A percentile compares a stretch with the other conserved stretches of the same genome.
Conservation (phyloP, 1,140 invertebrate species). For the Neodiprion virginianus region DNA sequence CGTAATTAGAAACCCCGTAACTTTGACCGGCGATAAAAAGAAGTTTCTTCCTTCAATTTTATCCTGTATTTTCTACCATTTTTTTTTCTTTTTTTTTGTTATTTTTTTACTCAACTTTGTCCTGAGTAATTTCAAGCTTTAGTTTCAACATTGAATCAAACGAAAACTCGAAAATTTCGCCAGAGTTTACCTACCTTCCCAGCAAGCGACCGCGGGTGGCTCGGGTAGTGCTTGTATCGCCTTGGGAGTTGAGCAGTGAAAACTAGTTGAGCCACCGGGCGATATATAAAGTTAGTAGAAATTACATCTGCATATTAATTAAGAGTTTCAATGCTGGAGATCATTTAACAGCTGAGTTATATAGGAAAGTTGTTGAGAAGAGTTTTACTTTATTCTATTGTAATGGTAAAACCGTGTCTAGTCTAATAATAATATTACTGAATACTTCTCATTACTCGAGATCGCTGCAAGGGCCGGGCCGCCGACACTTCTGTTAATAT, state of each 20-base stretch:
- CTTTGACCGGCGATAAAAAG: too few relatives aligned
- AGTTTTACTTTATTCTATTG: conserved; percentile 2
- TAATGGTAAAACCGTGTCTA: conserved; percentile 5
- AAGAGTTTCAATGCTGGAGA: conserved; percentile 45
- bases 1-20: too few relatives aligned
- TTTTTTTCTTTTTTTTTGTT: too few relatives aligned
- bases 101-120: too few relatives aligned
- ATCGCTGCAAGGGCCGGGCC: neutral
- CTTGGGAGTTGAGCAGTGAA: conserved; percentile 28
- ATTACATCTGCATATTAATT: conserved; percentile 49
- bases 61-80: too few relatives aligned
- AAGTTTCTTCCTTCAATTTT: too few relatives aligned
- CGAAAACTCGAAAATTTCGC: neutral
- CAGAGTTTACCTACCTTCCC: neutral
- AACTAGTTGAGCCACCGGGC: conserved; percentile 13
- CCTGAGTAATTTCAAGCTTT: too few relatives aligned
- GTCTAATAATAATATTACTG: conserved; percentile 5
- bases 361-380: neutral
- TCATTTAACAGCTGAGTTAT: conserved; percentile 41
- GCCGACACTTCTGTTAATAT: neutral
- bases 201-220: neutral
- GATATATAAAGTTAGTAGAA: conserved; percentile 48
- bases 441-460: conserved; percentile 1
- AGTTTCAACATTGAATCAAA: neutral
- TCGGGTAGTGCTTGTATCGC: conserved; percentile 23